Base-by-base conservation (phyloP, 2,888 invertebrate genomes). In the Osmoderma eremita region DNA sequence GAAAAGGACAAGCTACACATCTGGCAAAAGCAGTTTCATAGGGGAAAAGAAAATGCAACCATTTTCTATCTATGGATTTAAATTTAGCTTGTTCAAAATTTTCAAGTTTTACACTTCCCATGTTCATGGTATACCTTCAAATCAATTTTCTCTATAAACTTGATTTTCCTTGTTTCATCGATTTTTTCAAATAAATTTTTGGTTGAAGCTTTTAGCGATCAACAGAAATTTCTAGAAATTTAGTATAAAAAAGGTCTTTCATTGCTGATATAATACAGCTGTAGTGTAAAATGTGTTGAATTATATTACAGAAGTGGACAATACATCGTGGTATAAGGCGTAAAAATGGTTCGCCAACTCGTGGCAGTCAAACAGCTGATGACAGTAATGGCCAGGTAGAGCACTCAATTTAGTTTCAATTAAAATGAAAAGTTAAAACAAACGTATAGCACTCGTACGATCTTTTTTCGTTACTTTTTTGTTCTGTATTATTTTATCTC, bases 321-420 rank as follows among this genome's bases (percentile, higher is more conserved):
- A 86, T 89, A 85, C 90, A 91, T 84, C 90, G 90, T 81, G 91
- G 91, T 85, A 89, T 91, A 82, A 88, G 90, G 79, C 90, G 91
- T 83, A 90, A 90, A 83, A 87, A 86, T 82, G 85, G 86, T 80
- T 84, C 86, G 74, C 84, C 85, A 73, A 84, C 86, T 76, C 83
- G 84, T 76, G 81, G 84, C 78, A 85, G 84, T 78, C 83, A 84
- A 75, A 77, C 84, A 73, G 80, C 82, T 78, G 83, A 83, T 77
- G 82, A 83, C 77, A 61, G 45, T 61, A 45, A 45, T 61, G 45
- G 41, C 12, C 58, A 61, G 58, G 58, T 61, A 61, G 58, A 45
- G 45, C 45, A 61, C 30, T 45, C 42, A 18, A 56, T 41, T 45
- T 56, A 41, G 39, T 61, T 41, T 41, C 42, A 42, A 61, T n/a